Percentiles rank a stretch among this genome's conserved stretches.
Evolutionary conservation across 2,888 invertebrate genomes (phyloP).

Genomic region (Sesia apiformis): DNA sequence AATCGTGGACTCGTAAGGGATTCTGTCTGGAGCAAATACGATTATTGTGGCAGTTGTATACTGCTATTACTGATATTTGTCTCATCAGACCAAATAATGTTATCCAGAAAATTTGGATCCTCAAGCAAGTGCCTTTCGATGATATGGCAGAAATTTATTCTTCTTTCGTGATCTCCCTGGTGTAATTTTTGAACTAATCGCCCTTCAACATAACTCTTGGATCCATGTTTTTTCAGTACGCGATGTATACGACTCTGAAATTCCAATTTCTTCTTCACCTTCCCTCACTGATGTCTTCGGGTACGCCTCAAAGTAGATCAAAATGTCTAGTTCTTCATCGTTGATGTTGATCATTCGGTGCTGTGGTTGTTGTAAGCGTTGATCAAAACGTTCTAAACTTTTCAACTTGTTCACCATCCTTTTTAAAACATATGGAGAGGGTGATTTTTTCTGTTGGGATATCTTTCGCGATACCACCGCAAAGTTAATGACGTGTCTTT

Average conservation of each 20-base stretch:
- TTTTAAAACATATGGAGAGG: too few relatives aligned
- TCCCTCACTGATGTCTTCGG: background rate
- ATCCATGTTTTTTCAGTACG: background rate
- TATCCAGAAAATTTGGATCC: conserved; percentile 2
- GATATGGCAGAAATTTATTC: background rate
- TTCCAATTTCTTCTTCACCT: background rate
- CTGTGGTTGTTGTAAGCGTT: background rate
- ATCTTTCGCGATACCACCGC: too few relatives aligned
- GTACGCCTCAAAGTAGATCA: background rate
- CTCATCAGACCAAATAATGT: conserved; percentile 6
- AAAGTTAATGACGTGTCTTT: too few relatives aligned
- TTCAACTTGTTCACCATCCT: too few relatives aligned
- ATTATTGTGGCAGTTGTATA: conserved; percentile 6
- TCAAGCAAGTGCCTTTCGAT: conserved; percentile 1
- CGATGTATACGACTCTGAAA: background rate
- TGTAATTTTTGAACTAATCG: background rate
- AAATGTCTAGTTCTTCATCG: background rate
- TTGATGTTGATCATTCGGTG: background rate
- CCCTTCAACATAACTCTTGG: background rate
- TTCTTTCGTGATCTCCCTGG: background rate
- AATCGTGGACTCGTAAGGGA: conserved; percentile 3
- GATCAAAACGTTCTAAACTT: background rate
- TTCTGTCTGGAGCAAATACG: conserved; percentile 5
- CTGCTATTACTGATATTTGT: conserved; percentile 2
- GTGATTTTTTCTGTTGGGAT: too few relatives aligned